Evolutionary conservation across 1,140 invertebrate genomes (phyloP).

Genomic region (Drosophila baimaii): DNA sequence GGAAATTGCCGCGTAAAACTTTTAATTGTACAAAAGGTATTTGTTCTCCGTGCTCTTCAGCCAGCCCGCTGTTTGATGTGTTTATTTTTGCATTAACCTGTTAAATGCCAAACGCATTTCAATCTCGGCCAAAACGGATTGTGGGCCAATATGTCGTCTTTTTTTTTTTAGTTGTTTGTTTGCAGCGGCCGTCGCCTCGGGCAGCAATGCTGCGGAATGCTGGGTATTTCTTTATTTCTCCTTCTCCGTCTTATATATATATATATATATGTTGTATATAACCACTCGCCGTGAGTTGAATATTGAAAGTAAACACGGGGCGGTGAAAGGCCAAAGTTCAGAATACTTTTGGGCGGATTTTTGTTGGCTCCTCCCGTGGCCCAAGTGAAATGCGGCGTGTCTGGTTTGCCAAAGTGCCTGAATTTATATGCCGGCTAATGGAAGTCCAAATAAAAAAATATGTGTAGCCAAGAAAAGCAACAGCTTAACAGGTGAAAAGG

Average conservation of each 20-base stretch:
- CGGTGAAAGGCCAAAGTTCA: constrained; percentile 49
- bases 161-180: neutral
- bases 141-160: constrained; percentile 72
- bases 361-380: too few relatives aligned
- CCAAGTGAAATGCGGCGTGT: constrained; percentile 31
- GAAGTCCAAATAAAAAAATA: constrained; percentile 21
- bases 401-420: constrained; percentile 35
- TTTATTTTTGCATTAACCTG: constrained; percentile 70
- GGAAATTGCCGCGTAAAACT: constrained; percentile 69
- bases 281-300: constrained; percentile 24
- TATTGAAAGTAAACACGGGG: constrained; percentile 33
- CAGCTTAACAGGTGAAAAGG: constrained; percentile 31
- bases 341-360: constrained; percentile 14
- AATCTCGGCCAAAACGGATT: constrained; percentile 53
- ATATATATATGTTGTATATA: neutral
- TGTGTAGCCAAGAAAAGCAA: constrained; percentile 23
- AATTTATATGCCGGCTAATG: constrained; percentile 32
- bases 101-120: constrained; percentile 76
- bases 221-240: constrained; percentile 35
- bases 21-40: constrained; percentile 74
- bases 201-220: constrained; percentile 20
- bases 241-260: constrained; percentile 1
- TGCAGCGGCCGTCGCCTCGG: constrained; percentile 9
- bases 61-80: constrained; percentile 55
- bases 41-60: constrained; percentile 20